phyloP scores from a whole-genome alignment of 2,113 vertebrate genomes.

The Apeltes quadracus region DNA sequence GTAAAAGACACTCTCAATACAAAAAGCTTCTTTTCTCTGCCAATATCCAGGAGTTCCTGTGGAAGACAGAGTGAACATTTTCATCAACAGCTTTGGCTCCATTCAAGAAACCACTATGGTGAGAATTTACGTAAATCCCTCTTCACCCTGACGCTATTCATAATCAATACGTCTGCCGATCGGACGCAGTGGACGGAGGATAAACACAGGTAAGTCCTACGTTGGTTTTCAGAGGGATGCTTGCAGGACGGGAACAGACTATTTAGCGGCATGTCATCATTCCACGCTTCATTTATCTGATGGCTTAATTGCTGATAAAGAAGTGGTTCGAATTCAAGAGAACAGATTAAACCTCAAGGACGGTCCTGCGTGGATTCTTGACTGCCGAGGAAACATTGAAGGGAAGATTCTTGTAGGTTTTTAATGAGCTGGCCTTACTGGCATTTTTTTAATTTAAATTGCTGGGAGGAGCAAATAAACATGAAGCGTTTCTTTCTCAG shows the following conservation, averaged over 20 bases:
- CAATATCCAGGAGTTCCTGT: conserved; percentile 89
- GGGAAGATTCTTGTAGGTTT: conserved; percentile 16
- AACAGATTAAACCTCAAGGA: conserved; percentile 61
- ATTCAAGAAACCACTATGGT: conserved; percentile 99
- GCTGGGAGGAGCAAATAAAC: conserved; percentile 26
- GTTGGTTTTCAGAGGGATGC: conserved; percentile 4
- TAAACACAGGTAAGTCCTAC: conserved; percentile 13
- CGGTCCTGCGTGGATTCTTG: conserved; percentile 15
- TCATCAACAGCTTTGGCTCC: conserved; percentile 99
- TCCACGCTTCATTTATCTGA: conserved; percentile 67
- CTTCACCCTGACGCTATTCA: conserved; percentile 13
- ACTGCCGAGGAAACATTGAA: conserved; percentile 38
- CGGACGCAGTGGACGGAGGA: background rate
- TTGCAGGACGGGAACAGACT: conserved; percentile 34
- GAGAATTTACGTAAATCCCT: conserved; percentile 61
- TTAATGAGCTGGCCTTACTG: background rate
- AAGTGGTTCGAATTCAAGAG: conserved; percentile 53
- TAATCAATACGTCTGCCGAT: conserved; percentile 44
- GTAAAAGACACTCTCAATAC: background rate
- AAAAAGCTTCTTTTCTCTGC: conserved; percentile 25
- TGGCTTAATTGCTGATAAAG: conserved; percentile 69
- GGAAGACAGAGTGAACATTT: conserved; percentile 97
- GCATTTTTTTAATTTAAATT: conserved; percentile 25
- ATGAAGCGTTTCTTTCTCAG: background rate
- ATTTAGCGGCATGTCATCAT: conserved; percentile 48